Evolutionary conservation across 1,140 invertebrate genomes (phyloP), one percentile per base, ranked within the genome.

Genomic region (Mercenaria mercenaria): DNA sequence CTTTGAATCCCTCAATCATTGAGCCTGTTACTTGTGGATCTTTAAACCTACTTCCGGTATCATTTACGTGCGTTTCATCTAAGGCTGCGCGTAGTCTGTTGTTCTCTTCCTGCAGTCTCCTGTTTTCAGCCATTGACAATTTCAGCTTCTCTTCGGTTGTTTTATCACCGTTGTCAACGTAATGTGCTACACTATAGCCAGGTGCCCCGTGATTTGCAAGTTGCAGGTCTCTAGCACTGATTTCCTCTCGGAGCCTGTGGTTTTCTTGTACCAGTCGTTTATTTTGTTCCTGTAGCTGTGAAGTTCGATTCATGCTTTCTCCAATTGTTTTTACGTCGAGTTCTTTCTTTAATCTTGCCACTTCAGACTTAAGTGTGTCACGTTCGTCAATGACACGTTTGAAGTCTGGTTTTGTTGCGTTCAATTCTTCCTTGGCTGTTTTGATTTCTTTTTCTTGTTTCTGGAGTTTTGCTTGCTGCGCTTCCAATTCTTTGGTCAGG

Each of bases 1-100:
- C 47, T 50, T 81, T 77, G 47, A 88, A 88, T 18, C 86, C 86
- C 23, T 88, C 86, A 50, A 88, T 88, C 26, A 88, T 88, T 18
- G 72, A 79, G 23, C 86, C 86, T 1, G 86, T 67, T 0, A 88
- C 64, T 18, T 61, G 20, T 11, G 50, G 86, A 56, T 88, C 52
- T 41, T 26, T 41, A 37, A 88, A 88, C 4, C 76, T 56, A 41
- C 86, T 88, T 43, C 77, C 77, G 11, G 72, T 77, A 72, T 88
- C 86, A 0, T 23, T 23, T 13, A 11, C 1, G 29, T 88, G 72
- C 23, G 74, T 39, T 67, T 81, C 72, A 26, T 88, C 86, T 32
- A 88, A 41, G 15, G 86, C 76, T 37, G 86, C 76, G n/a, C 74
- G 52, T 43, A 88, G 47, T 81, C 64, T n/a, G 52, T 52, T 37